Base-by-base conservation (phyloP, 2,888 invertebrate genomes). In the Drosophila anomelani region DNA sequence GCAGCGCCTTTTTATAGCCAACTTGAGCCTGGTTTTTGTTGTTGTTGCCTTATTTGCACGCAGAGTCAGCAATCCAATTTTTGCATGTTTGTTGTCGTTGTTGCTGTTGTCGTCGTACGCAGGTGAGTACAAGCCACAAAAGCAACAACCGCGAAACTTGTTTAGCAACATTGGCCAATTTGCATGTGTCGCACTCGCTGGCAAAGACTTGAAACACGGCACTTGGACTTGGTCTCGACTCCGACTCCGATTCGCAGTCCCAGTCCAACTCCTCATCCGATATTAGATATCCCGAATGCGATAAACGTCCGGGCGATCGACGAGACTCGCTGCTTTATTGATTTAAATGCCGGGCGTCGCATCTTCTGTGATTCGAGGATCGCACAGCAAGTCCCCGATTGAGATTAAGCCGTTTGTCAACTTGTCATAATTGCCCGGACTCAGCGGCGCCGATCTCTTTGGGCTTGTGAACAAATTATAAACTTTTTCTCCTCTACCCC, bases 321-420 rank as follows among this genome's bases (percentile, higher is more conserved):
- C 68, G 75, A 46, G 38, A 69, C 32, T 54, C 46, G 38, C 39
- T 9, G 56, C 39, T 77, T 85, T 85, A 89, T 85, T 85, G 85
- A 85, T 85, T 85, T 85, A 89, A 85, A 89, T 83, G 88, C 80
- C 85, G 63, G 51, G 51, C 34, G 51, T 53, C 29, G 17, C 64
- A 66, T 74, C 75, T 74, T 55, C 57, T 44, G 46, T 62, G 62
- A 59, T 73, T 71, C 51, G 43, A 57, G 47, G 68, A 68, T 68
- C 68, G 72, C 68, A 68, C 68, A 68, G 68, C 71, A 29, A 68
- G 68, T 68, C 34, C 60, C 79, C 88, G 85, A 89, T 85, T 89
- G 85, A 88, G 85, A 85, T 85, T 85, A 85, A 85, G 85, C 86
- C 88, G 85, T 85, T 85, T 85, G 85, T 88, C 85, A 85, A 85